Base-by-base conservation (phyloP, 2,113 vertebrate species). In the Anhinga rufa region DNA sequence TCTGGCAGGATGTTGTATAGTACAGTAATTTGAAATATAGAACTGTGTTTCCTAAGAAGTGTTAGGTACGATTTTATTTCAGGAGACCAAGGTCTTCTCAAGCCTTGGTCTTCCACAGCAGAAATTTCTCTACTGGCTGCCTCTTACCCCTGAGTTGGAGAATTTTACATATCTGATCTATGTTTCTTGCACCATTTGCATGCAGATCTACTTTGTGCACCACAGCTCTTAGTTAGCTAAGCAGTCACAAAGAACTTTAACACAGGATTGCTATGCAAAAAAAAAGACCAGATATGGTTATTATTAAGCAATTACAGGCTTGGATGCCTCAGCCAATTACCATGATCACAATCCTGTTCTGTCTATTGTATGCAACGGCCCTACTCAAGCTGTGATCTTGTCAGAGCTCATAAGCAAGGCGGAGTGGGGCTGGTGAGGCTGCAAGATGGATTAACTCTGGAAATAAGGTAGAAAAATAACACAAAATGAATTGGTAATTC, bases 301-400 rank as follows among this genome's bases (percentile, higher is more conserved):
- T 89, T 91, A 89, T 87, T 72, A 85, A 82, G 81, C 54, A 95
- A 80, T 92, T 95, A 80, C 22, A 80, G 66, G 34, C 46, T 62
- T 90, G 81, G 40, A 58, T 89, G 54, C 91, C 92, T 92, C 66
- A 87, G 66, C n/a, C 82, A 91, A 93, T 96, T 90, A 84, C 38
- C 36, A 40, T 31, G 74, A 93, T 89, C 77, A 89, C 74, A 96
- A 34, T 49, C 40, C 46, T 69, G 22, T 74, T 91, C 70, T 92
- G 65, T 28, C 88, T 80, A 12, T 75, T 85, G 70, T 74, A 49
- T 72, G 65, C 57, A 89, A 65, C 80, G 36, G 66, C 21, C 49
- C 42, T 42, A 34, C 66, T 92, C 94, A 87, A 80, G 38, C 91
- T 95, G 91, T 70, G 86, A 92, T 89, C 81, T 90, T 93, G 68